These are phyloP conservation scores for Leistus spinibarbis DNA, from an alignment of 2,888 invertebrate genomes.

Conservation along the genomic window DNA sequence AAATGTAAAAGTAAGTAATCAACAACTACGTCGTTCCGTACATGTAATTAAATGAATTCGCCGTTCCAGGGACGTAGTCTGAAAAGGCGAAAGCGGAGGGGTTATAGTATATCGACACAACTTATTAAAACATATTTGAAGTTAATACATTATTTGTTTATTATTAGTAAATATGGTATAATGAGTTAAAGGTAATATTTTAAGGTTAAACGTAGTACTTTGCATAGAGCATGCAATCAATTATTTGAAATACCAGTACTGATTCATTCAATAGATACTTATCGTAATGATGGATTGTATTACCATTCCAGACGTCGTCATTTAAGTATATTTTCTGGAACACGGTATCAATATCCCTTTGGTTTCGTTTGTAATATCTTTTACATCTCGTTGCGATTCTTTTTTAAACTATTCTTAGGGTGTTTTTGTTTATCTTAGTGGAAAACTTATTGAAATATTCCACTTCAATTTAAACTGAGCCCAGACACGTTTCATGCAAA, in stretches of 20 bases:
- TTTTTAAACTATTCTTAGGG: not conserved
- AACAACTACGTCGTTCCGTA: too few species aligned
- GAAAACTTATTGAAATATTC: not conserved
- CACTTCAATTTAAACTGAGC: not conserved
- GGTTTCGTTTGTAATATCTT: not conserved
- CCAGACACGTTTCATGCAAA: not conserved
- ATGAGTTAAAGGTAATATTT: too few species aligned
- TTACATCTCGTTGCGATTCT: not conserved
- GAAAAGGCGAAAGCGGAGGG: too few species aligned
- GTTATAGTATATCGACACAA: too few species aligned
- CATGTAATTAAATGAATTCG: too few species aligned
- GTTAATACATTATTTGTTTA: too few species aligned
- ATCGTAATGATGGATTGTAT: not conserved
- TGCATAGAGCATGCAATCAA: not conserved
- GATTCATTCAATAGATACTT: not conserved
- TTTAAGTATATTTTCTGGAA: not conserved
- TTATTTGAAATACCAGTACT: not conserved
- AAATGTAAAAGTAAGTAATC: too few species aligned
- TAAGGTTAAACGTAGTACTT: too few species aligned
- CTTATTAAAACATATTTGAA: too few species aligned
- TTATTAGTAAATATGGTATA: too few species aligned
- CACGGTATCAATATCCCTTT: not conserved
- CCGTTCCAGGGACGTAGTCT: too few species aligned
- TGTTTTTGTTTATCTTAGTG: not conserved
- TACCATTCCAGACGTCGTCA: not conserved